A percentile compares a stretch with the other conserved stretches of the same genome.
Conservation (phyloP, 2,797 vertebrate species). For the Sylvia borin region DNA sequence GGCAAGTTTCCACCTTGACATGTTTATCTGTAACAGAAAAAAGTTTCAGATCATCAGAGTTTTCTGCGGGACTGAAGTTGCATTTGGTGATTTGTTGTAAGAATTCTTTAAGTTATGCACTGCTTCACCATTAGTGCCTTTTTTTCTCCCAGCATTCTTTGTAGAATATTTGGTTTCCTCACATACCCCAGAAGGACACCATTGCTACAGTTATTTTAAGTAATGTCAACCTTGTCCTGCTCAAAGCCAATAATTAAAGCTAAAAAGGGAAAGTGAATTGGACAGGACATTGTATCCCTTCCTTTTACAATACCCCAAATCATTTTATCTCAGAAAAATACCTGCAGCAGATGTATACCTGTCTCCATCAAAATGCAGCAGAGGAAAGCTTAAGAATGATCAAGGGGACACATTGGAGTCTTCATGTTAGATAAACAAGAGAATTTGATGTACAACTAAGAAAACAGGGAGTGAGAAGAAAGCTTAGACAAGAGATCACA, state of each 20-base stretch:
- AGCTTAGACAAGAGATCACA: not conserved
- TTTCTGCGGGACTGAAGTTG: not conserved
- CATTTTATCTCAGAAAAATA: not conserved
- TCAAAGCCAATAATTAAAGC: not conserved
- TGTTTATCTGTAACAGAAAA: not conserved
- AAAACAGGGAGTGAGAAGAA: conserved; percentile 8
- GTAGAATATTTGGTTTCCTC: not conserved
- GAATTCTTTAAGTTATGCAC: not conserved
- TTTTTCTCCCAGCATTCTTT: not conserved
- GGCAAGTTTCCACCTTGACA: not conserved
- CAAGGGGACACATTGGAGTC: not conserved
- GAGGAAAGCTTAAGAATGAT: not conserved
- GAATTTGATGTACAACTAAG: not conserved
- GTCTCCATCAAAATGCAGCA: conserved; percentile 23
- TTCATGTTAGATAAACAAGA: conserved; percentile 16
- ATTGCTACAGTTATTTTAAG: not conserved
- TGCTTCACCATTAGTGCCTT: not conserved
- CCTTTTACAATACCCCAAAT: not conserved
- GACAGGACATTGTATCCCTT: not conserved
- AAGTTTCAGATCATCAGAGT: not conserved
- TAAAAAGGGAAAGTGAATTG: not conserved
- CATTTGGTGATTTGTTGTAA: not conserved
- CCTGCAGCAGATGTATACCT: not conserved
- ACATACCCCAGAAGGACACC: not conserved
- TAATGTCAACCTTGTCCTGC: not conserved